Evolutionary conservation across 2,888 invertebrate genomes (phyloP), one percentile per base, ranked within the genome.

Genomic region (Macrosiphum euphorbiae): DNA sequence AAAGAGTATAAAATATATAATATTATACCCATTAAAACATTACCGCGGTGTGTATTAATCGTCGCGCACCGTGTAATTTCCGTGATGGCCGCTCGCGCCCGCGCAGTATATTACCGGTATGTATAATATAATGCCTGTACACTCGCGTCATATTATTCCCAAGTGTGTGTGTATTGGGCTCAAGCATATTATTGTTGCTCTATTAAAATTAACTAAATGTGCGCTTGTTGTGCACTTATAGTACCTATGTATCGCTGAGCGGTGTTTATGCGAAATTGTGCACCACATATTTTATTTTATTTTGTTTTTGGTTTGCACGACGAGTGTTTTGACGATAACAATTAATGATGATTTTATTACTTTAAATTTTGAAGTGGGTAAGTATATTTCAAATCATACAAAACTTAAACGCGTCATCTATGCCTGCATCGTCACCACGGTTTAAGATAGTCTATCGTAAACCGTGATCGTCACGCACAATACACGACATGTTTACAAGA

Each of bases 31-130:
- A 88, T 89, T 90, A 90, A 94, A 90, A 94, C 93, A 78, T 94
- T 94, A 94, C 93, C 93, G 93, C 90, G 90, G 85, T 55, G 84
- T 85, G 85, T 93, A 89, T 93, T 93, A 93, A 93, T 93, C 93
- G 93, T 90, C 93, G 88, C 93, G 90, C 16, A 94, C 93, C 93
- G 93, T 94, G 90, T 94, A 94, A 94, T 94, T 94, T 94, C 86
- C 93, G 93, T 94, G 93, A 94, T 90, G 58, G 86, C 84, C 93
- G 87, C 86, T 61, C 61, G 86, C 44, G 67, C 24, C n/a, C n/a
- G 47, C 78, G 61, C 50, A 44, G 44, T 58, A 55, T 88, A 47
- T 47, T 86, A 11, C 26, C 86, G 85, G 47, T 85, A 47, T 44
- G 24, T 84, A 84, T 41, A 44, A 20, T 84, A 44, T 44, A 44